phyloP scores from a whole-genome alignment of 2,888 invertebrate species.

The Drosophila imparisetae region DNA sequence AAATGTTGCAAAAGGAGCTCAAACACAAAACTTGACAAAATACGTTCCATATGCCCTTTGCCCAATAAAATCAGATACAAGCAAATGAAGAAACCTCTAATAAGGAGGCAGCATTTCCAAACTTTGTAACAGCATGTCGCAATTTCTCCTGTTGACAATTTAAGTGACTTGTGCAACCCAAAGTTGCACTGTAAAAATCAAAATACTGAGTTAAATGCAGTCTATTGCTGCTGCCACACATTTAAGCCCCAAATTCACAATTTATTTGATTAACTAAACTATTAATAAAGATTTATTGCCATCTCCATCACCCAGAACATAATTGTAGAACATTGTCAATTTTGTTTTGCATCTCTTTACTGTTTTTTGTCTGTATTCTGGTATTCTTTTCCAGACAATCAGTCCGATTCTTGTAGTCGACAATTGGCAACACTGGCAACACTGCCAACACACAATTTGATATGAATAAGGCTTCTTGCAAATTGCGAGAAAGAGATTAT shows the following conservation, averaged over 20 bases:
- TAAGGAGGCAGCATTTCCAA: too few species aligned
- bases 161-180: not conserved
- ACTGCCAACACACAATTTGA: not conserved
- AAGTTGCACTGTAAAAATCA: not conserved
- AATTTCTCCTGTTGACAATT: not conserved
- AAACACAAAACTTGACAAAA: not conserved
- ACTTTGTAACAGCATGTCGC: not conserved
- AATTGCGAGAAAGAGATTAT: not conserved
- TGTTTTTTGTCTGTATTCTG: not conserved
- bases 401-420: not conserved
- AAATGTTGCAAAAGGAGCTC: not conserved
- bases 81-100: not conserved
- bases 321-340: accelerated
- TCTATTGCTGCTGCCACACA: not conserved
- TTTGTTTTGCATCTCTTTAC: not conserved
- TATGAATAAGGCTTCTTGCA: not conserved
- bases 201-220: not conserved
- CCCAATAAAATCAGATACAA: not conserved
- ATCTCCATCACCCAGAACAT: not conserved
- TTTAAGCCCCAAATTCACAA: not conserved
- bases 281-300: not conserved
- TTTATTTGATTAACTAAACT: not conserved
- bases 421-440: not conserved
- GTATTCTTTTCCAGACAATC: not conserved
- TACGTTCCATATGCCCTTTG: not conserved